Evolutionary conservation across 2,888 invertebrate species (phyloP).

Genomic region (Halocaridina rubra): DNA sequence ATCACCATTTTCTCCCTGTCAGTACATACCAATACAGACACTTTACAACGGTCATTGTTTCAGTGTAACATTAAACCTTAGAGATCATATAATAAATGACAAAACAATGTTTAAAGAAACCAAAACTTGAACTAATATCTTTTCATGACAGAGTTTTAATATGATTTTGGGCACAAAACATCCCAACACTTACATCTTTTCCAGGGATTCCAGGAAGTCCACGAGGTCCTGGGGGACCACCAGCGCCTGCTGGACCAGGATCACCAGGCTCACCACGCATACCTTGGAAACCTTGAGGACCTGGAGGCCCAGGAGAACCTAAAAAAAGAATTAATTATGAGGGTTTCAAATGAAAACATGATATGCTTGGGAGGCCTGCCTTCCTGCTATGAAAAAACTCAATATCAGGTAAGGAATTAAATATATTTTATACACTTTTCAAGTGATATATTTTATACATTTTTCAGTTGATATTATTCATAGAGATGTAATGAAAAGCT

Average conservation of each 20-base stretch:
- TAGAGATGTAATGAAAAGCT: too few species aligned
- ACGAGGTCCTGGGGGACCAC: slow-evolving; percentile 72
- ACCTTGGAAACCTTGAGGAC: slow-evolving; percentile 85
- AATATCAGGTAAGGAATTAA: too few species aligned
- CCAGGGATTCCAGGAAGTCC: slow-evolving; percentile 80
- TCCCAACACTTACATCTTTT: slow-evolving; percentile 78
- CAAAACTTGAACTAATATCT: too few species aligned
- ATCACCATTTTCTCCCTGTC: slow-evolving; percentile 73
- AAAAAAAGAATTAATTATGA: neutral
- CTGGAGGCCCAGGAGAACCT: slow-evolving; percentile 77
- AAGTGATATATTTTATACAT: too few species aligned
- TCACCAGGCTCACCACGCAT: slow-evolving; percentile 78
- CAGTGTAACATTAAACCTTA: neutral
- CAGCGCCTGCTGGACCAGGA: slow-evolving; percentile 75
- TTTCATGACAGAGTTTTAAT: too few species aligned
- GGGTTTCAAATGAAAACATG: too few species aligned
- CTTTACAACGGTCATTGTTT: neutral
- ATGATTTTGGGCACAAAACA: too few species aligned
- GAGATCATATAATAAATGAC: neutral
- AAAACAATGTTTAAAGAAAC: neutral
- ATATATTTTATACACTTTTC: too few species aligned
- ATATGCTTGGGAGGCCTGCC: too few species aligned
- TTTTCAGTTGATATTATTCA: too few species aligned
- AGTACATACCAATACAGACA: neutral
- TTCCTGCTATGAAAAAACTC: too few species aligned